These are phyloP conservation scores for Pseudochirops corinnae DNA, from an alignment of 2,797 vertebrate species.

Conservation along the genomic window DNA sequence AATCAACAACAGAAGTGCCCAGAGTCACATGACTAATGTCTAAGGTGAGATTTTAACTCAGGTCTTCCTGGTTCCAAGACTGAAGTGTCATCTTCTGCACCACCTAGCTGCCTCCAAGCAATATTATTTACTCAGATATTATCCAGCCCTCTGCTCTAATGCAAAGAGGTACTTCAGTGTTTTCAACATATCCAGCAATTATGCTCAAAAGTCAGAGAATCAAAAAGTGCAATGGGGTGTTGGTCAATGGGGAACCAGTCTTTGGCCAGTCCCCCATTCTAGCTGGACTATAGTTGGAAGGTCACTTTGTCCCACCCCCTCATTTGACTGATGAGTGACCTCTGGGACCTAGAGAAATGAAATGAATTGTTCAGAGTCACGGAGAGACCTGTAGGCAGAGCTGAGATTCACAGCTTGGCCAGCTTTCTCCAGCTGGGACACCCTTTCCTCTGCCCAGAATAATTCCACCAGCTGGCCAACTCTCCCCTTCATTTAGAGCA, in stretches of 20 bases:
- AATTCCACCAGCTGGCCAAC: constrained; percentile 26
- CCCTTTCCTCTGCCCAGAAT: constrained; percentile 41
- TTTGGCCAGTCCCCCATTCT: neutral
- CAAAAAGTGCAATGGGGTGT: neutral
- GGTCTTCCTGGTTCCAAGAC: neutral
- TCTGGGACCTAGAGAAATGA: neutral
- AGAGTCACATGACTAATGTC: constrained; percentile 21
- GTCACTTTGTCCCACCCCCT: neutral
- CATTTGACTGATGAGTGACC: neutral
- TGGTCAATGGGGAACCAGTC: neutral
- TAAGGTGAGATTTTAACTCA: neutral
- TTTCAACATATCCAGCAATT: neutral
- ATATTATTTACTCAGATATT: constrained; percentile 40
- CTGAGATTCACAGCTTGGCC: neutral
- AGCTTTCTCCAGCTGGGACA: neutral
- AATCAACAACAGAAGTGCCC: neutral
- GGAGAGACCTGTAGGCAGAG: neutral
- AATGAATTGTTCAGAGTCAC: neutral
- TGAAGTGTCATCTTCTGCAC: constrained; percentile 32
- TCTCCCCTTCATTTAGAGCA: constrained; percentile 18
- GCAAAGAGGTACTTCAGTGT: constrained; percentile 29
- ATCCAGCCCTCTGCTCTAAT: constrained; percentile 52
- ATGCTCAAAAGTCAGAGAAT: neutral
- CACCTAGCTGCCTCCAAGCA: constrained; percentile 43
- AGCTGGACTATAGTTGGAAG: neutral